A percentile compares a stretch with the other conserved stretches of the same genome.
These are phyloP conservation scores for Galeruca laticollis DNA, from an alignment of 2,888 invertebrate genomes.

Conservation along the genomic window DNA sequence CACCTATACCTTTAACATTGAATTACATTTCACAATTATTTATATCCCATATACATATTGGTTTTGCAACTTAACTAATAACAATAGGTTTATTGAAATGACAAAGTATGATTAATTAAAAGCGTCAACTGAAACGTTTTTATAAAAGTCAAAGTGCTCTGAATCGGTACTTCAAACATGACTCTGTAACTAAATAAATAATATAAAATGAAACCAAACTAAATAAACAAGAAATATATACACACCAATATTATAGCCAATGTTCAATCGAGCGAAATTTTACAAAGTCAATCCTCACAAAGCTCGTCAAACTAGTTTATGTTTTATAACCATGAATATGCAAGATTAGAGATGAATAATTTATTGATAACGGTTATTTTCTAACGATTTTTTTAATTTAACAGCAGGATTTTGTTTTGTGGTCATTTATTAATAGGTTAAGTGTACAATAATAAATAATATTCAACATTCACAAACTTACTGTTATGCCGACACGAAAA, in stretches of 20 bases:
- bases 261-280: slow-evolving; percentile 41
- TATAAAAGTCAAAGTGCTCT: neutral
- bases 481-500: too few relatives aligned
- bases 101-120: slow-evolving; percentile 12
- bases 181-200: slow-evolving; percentile 5
- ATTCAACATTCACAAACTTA: too few relatives aligned
- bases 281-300: slow-evolving; percentile 39
- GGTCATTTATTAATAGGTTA: neutral
- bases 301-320: slow-evolving; percentile 61
- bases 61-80: slow-evolving; percentile 3
- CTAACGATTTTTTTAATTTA: neutral
- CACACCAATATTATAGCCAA: slow-evolving; percentile 12
- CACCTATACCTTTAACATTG: neutral
- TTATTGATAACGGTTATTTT: neutral
- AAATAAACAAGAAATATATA: slow-evolving; percentile 22
- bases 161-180: slow-evolving; percentile 1
- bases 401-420: neutral
- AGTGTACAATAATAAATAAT: too few relatives aligned
- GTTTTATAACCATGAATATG: slow-evolving; percentile 60
- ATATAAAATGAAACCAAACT: slow-evolving; percentile 3
- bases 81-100: slow-evolving; percentile 1
- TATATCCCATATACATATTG: neutral
- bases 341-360: slow-evolving; percentile 38
- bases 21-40: neutral
- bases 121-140: slow-evolving; percentile 3